Percentiles rank a stretch among this genome's conserved stretches.
phyloP scores from a whole-genome alignment of 23 tunicate genomes.

The Trididemnum clinides region DNA sequence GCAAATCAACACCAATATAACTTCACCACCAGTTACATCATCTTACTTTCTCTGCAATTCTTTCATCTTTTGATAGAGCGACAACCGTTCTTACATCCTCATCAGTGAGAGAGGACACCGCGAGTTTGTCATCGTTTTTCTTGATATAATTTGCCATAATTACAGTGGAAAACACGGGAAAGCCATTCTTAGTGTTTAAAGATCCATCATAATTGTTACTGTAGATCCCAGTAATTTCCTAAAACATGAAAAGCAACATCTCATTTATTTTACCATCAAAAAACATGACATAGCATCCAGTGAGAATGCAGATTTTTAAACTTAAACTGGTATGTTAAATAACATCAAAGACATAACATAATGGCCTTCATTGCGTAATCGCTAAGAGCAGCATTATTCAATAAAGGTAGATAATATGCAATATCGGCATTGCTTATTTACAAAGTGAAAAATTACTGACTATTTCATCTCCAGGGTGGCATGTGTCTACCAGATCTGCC shows the following conservation, averaged over 20 bases:
- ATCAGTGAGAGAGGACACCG: conserved; percentile 82
- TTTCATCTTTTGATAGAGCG: conserved; percentile 87
- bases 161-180: conserved; percentile 97
- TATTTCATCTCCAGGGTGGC: conserved; percentile 98
- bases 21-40: too few species aligned
- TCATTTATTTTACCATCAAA: too few species aligned
- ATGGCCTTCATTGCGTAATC: too few species aligned
- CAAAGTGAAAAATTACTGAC: conserved; percentile 42
- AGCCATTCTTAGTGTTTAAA: conserved; percentile 96
- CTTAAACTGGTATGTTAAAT: too few species aligned
- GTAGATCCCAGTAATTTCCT: conserved; percentile 96
- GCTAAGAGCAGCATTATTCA: too few species aligned
- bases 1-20: too few species aligned
- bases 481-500: conserved; percentile 97
- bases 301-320: too few species aligned
- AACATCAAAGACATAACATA: too few species aligned
- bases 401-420: too few species aligned
- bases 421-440: too few species aligned
- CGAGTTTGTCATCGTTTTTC: conserved; percentile 79
- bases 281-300: too few species aligned
- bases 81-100: conserved; percentile 89
- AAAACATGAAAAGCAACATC: too few species aligned
- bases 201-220: conserved; percentile 96
- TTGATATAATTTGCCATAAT: conserved; percentile 94
- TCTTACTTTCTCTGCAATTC: conserved; percentile 61